phyloP scores from a whole-genome alignment of 2,113 vertebrate genomes.

The Grus americana region DNA sequence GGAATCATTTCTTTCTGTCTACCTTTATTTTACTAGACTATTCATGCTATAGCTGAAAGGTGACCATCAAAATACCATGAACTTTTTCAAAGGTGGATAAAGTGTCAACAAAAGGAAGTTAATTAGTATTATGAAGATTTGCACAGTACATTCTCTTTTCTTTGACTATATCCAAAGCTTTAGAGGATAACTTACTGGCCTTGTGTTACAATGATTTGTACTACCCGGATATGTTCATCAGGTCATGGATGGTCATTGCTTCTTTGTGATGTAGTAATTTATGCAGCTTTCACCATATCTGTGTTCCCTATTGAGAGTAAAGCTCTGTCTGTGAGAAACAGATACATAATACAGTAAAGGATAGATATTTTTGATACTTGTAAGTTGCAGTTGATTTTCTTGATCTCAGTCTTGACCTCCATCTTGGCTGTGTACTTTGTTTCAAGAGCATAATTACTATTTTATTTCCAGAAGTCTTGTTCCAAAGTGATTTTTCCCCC shows the following conservation, averaged over 20 bases:
- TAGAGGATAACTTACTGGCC: not conserved
- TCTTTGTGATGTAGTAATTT: not conserved
- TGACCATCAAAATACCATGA: not conserved
- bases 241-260: not conserved
- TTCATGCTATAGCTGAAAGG: not conserved
- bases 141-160: not conserved
- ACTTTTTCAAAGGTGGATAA: not conserved
- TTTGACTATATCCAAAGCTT: not conserved
- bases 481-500: not conserved
- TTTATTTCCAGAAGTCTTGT: not conserved
- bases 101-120: not conserved
- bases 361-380: not conserved
- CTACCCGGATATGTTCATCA: not conserved
- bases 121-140: not conserved
- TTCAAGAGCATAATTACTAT: not conserved
- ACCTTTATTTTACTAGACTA: not conserved
- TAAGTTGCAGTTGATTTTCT: not conserved
- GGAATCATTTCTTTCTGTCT: not conserved
- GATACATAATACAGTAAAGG: not conserved
- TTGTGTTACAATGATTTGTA: not conserved
- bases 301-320: not conserved
- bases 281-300: not conserved
- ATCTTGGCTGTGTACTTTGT: not conserved
- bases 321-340: not conserved
- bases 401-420: not conserved